Base-by-base conservation (phyloP, 2,797 vertebrate species). In the Delichon dasypus region DNA sequence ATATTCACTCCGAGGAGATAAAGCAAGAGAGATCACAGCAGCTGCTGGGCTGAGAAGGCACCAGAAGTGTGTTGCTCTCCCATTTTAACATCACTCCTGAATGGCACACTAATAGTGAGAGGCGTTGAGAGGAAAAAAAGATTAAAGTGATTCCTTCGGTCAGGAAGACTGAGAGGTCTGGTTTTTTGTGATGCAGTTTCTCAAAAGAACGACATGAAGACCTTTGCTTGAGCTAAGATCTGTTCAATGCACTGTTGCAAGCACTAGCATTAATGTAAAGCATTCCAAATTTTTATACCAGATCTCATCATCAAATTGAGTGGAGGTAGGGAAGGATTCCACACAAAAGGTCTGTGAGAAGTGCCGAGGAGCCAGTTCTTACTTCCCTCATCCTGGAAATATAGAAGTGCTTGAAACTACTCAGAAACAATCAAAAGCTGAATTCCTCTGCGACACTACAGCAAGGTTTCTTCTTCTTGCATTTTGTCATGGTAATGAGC, bases 131-230 rank as follows among this genome's bases (percentile, higher is more conserved):
- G n/a, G 15, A 19, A 75, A 66, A 17, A 81, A 47, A 53, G 14
- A 40, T 50, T 51, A 8, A 64, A 73, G 17, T 3, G 27, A 47
- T 67, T 71, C 50, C 21, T 64, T 44, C 12, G 25, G 1, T 44
- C 38, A 27, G 45, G n/a, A 72, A 36, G 36, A 36, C 1, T n/a
- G 40, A 62, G 21, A 44, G 23, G 7, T 57, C 26, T 74, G 2
- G 7, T 12, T 58, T 61, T 55, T 74, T 42, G 36, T 38, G 48
- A 44, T 51, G 34, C 5, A 7, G 7, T 79, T 73, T 55, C 44
- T 74, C 45, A 53, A 25, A 81, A 67, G 6, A n/a, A 15, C 0
- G 0, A 72, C 32, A 14, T 11, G 1, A 55, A 16, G 29, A 47
- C 11, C 15, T 67, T 75, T 55, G 5, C 34, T 65, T 72, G 57